These are phyloP conservation scores for Dendrolimus kikuchii DNA, from an alignment of 1,140 invertebrate genomes.

Conservation along the genomic window DNA sequence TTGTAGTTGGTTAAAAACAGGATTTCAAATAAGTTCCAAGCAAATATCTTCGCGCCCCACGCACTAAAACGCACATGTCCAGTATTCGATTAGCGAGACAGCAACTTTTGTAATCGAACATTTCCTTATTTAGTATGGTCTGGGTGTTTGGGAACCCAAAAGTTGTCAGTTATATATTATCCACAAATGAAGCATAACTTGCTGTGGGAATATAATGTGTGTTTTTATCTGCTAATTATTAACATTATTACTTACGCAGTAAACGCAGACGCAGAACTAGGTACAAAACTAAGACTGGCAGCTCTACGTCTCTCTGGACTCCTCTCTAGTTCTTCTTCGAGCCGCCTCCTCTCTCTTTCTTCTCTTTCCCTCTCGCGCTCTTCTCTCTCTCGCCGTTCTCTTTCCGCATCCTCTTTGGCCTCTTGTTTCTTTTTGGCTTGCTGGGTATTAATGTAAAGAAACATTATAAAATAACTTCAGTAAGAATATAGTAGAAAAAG, in stretches of 20 bases:
- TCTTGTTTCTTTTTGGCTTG: constrained; percentile 63
- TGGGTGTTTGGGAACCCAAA: no score
- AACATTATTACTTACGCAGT: constrained; percentile 10
- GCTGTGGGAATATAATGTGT: no score
- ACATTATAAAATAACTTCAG: background rate
- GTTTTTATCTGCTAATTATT: no score
- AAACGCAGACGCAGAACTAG: background rate
- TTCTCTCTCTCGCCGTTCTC: constrained; percentile 43
- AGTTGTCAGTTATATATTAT: no score
- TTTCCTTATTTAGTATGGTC: no score
- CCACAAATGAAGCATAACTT: no score
- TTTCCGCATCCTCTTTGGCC: constrained; percentile 62
- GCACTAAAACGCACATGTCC: no score
- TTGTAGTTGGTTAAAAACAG: no score
- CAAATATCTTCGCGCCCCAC: no score
- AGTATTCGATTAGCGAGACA: no score
- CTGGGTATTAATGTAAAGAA: constrained; percentile 20
- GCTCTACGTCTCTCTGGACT: constrained; percentile 21
- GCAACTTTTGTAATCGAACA: no score
- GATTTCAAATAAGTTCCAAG: no score
- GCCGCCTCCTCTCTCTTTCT: constrained; percentile 32
- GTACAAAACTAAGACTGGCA: constrained; percentile 24
- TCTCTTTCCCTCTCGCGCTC: constrained; percentile 39
- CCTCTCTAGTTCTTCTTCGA: constrained; percentile 17
- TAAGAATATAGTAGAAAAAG: background rate